phyloP scores from a whole-genome alignment of 2,888 invertebrate genomes.

The Ormyrus pomaceus region DNA sequence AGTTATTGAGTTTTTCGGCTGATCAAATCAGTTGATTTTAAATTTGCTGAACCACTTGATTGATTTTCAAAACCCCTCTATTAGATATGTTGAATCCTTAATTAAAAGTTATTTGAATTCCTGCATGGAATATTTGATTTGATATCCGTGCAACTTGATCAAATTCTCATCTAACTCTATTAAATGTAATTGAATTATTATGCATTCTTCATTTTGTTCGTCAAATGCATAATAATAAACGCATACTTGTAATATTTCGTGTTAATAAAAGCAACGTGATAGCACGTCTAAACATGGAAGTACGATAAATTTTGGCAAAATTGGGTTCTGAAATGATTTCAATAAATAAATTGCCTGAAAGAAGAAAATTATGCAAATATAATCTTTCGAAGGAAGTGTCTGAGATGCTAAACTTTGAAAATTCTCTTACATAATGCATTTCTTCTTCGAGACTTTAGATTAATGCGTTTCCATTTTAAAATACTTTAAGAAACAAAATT shows the following conservation, averaged over 20 bases:
- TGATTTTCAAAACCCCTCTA: conserved; percentile 28
- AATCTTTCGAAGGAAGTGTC: conserved; percentile 40
- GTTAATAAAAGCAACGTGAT: no score
- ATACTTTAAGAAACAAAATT: conserved; percentile 25
- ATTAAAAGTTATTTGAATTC: conserved; percentile 43
- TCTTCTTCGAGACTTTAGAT: background rate
- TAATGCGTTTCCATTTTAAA: conserved; percentile 20
- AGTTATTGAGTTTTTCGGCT: conserved; percentile 15
- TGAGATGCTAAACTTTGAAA: conserved; percentile 28
- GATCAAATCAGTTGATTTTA: conserved; percentile 23
- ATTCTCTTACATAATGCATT: conserved; percentile 47
- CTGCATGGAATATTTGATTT: conserved; percentile 23
- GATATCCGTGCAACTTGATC: conserved; percentile 3
- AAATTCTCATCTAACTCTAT: conserved; percentile 36
- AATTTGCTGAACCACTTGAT: conserved; percentile 6
- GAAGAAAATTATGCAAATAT: conserved; percentile 30
- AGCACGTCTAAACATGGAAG: no score
- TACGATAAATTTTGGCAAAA: no score
- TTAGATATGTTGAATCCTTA: conserved; percentile 39
- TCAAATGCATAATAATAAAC: no score
- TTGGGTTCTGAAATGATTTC: conserved; percentile 13
- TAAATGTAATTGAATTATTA: conserved; percentile 12
- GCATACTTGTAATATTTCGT: no score
- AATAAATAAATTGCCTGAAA: conserved; percentile 20
- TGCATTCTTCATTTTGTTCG: background rate